Conservation (phyloP, 2,888 invertebrate genomes). For the Pachliopta kotzebuea region DNA sequence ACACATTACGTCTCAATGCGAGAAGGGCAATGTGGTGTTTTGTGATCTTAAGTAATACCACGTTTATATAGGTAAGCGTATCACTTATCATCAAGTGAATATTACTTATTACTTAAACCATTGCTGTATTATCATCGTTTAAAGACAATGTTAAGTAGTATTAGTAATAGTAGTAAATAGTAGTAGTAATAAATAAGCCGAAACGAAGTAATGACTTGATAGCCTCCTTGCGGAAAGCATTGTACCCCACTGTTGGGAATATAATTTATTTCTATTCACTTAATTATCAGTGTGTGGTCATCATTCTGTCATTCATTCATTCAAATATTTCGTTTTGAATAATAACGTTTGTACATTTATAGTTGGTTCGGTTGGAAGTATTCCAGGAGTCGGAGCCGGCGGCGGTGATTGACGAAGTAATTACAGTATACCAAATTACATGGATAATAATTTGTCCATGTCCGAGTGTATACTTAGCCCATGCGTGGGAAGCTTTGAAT, state of each 20-base stretch:
- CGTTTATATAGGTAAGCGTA: no score
- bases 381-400: constrained; percentile 16
- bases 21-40: no score
- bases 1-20: no score
- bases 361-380: constrained; percentile 11
- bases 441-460: constrained; percentile 13
- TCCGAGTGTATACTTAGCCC: background rate
- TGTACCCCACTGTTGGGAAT: background rate
- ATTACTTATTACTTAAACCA: no score
- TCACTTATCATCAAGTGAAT: no score
- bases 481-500: background rate
- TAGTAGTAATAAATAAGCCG: no score
- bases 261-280: background rate
- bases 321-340: constrained; percentile 29
- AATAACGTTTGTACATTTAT: constrained; percentile 31
- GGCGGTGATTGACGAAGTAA: constrained; percentile 22
- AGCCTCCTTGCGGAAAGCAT: background rate
- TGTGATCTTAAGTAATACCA: no score
- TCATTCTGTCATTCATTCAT: constrained; percentile 31
- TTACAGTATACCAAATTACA: constrained; percentile 11
- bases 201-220: no score
- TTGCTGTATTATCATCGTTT: no score
- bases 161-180: no score
- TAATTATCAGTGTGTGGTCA: constrained; percentile 31
- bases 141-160: no score